These are phyloP conservation scores for Sebastes schlegelii DNA, from an alignment of 2,113 vertebrate species.

Conservation along the genomic window DNA sequence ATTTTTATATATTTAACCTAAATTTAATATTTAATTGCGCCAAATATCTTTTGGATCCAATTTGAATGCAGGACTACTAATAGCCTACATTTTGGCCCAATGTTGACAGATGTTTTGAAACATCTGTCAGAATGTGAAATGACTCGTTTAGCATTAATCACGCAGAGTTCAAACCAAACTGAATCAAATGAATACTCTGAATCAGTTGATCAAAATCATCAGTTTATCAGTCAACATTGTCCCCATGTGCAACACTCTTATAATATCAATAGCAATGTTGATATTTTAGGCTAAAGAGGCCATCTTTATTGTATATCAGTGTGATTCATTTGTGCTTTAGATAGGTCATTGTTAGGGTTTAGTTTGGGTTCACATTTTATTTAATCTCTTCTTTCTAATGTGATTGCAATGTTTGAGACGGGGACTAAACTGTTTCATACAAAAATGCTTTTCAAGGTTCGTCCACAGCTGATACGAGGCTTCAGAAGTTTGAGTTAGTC, in stretches of 20 bases:
- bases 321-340: not conserved
- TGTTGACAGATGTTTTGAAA: not conserved
- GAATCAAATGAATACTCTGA: not conserved
- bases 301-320: too few species aligned
- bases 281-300: too few species aligned
- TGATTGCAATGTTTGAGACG: not conserved
- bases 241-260: not conserved
- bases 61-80: not conserved
- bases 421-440: not conserved
- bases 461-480: not conserved
- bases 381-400: not conserved
- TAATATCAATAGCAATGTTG: too few species aligned
- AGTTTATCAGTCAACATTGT: not conserved
- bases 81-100: not conserved
- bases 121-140: not conserved
- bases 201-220: not conserved
- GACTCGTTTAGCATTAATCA: not conserved
- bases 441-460: not conserved
- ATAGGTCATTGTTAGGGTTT: not conserved
- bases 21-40: not conserved
- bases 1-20: too few species aligned
- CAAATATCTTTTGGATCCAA: not conserved
- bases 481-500: not conserved
- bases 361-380: not conserved
- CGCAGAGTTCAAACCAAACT: not conserved